Percentiles rank a stretch among this genome's conserved stretches.
These are phyloP conservation scores for Pimephales promelas DNA, from an alignment of 2,113 vertebrate genomes.

Conservation along the genomic window DNA sequence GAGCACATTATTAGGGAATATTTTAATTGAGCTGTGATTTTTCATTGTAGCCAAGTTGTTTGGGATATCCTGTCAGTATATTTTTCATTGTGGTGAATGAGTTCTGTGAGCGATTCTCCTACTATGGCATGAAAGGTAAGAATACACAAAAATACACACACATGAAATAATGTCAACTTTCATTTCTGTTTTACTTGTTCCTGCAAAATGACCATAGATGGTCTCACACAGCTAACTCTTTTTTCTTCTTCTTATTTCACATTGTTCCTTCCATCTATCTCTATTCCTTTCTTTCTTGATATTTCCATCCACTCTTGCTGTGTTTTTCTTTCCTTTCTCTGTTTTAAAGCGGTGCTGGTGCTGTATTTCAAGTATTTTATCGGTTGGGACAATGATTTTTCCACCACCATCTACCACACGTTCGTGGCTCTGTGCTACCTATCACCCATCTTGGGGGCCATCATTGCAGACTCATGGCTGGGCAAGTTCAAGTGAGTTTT, in stretches of 20 bases:
- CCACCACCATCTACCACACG: conserved; percentile 91
- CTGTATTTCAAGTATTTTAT: conserved; percentile 92
- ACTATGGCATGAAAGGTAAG: conserved; percentile 97
- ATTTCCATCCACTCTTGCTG: background rate
- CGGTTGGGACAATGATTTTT: conserved; percentile 82
- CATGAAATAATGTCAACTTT: background rate
- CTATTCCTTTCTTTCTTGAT: background rate
- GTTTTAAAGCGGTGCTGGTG: conserved; percentile 84
- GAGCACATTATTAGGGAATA: background rate
- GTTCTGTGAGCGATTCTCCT: conserved; percentile 97
- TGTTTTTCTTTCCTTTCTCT: background rate
- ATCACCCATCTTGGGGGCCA: conserved; percentile 88
- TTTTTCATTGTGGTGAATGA: conserved; percentile 96
- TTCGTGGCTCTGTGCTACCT: conserved; percentile 95
- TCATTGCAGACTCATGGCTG: conserved; percentile 93
- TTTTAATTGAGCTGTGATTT: background rate
- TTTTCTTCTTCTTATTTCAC: background rate
- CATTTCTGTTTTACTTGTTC: background rate
- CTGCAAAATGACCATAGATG: background rate
- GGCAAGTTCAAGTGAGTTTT: conserved; percentile 94
- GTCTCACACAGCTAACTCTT: background rate
- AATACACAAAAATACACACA: background rate
- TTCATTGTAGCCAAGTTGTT: conserved; percentile 43
- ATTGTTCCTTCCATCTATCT: no score
- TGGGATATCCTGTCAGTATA: conserved; percentile 89